A percentile compares a stretch with the other conserved stretches of the same genome.
phyloP scores from a whole-genome alignment of 92 coral and sea anemone genomes.

The Actinernus sp. region DNA sequence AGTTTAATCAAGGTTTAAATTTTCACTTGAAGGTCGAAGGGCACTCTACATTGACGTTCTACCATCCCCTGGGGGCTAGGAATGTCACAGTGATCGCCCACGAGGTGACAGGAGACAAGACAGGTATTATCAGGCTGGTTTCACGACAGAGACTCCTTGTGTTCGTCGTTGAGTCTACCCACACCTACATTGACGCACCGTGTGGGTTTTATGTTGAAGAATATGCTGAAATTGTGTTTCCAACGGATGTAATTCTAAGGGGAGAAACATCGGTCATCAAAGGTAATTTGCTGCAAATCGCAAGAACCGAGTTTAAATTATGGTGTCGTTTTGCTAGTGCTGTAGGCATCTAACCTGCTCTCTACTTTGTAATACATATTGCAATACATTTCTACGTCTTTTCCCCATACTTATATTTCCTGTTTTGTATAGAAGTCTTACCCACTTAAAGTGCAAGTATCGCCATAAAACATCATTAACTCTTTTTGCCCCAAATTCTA shows the following conservation, averaged over 20 bases:
- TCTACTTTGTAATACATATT: too few relatives aligned
- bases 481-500: too few relatives aligned
- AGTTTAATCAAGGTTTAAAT: too few relatives aligned
- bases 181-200: conserved; percentile 99
- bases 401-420: too few relatives aligned
- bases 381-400: too few relatives aligned
- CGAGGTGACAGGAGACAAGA: conserved; percentile 97
- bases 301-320: too few relatives aligned
- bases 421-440: too few relatives aligned
- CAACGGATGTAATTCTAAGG: conserved; percentile 92
- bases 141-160: conserved; percentile 89
- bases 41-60: conserved; percentile 84
- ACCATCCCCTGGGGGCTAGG: conserved; percentile 86
- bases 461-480: too few relatives aligned
- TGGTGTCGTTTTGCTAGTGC: too few relatives aligned
- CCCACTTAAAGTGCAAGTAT: too few relatives aligned
- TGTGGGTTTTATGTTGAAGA: conserved; percentile 91
- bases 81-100: conserved; percentile 95
- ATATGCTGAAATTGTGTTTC: conserved; percentile 89
- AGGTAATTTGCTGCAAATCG: conserved; percentile 32
- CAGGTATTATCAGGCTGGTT: conserved; percentile 83
- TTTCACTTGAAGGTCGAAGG: conserved; percentile 67
- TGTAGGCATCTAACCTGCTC: too few relatives aligned
- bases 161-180: conserved; percentile 91
- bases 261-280: conserved; percentile 87